A percentile compares a stretch with the other conserved stretches of the same genome.
phyloP scores from a whole-genome alignment of 2,797 vertebrate genomes.

The Discoglossus pictus region DNA sequence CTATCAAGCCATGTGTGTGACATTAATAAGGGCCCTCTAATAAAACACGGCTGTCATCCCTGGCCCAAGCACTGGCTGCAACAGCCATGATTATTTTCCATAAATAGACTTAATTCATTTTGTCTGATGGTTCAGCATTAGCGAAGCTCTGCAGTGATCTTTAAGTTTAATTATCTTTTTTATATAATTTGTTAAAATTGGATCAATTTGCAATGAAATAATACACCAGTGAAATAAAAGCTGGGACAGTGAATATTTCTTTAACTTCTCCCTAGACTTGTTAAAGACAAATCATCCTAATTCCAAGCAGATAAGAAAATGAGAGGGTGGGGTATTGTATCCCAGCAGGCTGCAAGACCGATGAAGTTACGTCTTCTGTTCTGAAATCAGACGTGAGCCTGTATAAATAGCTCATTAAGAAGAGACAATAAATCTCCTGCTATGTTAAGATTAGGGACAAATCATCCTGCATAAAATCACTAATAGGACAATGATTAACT shows the following conservation, averaged over 20 bases:
- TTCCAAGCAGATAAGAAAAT: too few relatives aligned
- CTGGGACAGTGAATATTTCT: neutral
- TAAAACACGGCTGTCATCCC: neutral
- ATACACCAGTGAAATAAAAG: neutral
- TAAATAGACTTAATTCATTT: slow-evolving; percentile 19
- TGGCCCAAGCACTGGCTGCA: neutral
- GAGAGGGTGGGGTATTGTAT: too few relatives aligned
- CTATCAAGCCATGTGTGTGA: neutral
- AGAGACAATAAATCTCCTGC: too few relatives aligned
- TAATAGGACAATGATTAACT: too few relatives aligned
- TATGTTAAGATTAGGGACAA: too few relatives aligned
- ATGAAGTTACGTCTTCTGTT: too few relatives aligned
- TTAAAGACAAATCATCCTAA: neutral
- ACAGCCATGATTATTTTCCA: neutral
- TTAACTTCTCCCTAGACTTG: neutral
- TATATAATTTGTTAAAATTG: neutral
- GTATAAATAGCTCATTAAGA: too few relatives aligned
- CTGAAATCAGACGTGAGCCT: too few relatives aligned
- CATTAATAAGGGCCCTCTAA: slow-evolving; percentile 5
- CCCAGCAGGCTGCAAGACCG: too few relatives aligned
- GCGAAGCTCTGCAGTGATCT: neutral
- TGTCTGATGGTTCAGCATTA: neutral
- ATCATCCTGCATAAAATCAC: too few relatives aligned
- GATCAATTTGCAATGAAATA: neutral
- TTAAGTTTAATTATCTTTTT: neutral